phyloP scores from a whole-genome alignment of 2,888 invertebrate species.

The Nematopogon swammerdamellus region DNA sequence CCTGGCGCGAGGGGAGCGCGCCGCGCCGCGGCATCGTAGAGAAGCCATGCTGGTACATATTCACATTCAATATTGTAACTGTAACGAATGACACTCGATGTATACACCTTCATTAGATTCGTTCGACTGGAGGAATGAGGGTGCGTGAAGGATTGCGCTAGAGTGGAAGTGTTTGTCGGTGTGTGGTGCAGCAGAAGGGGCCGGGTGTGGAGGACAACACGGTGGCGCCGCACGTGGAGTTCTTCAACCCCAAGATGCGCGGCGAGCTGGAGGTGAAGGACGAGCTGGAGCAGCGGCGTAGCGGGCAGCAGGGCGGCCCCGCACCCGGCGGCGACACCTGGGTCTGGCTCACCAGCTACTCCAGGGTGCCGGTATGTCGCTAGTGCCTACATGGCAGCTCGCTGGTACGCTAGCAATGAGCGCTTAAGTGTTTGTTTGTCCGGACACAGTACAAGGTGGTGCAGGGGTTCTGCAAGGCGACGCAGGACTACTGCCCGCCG shows the following conservation, averaged over 20 bases:
- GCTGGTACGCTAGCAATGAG: too few species aligned
- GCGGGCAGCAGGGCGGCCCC: conserved; percentile 61
- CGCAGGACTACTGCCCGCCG: conserved; percentile 76
- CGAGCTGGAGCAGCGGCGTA: conserved; percentile 55
- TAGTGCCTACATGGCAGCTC: too few species aligned
- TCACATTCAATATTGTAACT: conserved; percentile 11
- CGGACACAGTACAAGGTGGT: conserved; percentile 69
- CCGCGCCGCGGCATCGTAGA: conserved; percentile 22
- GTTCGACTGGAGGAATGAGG: too few species aligned
- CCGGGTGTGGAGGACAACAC: conserved; percentile 47
- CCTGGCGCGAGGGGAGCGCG: conserved; percentile 19
- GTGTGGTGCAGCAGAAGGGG: conserved; percentile 26
- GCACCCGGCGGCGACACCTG: conserved; percentile 74
- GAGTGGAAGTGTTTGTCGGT: not conserved
- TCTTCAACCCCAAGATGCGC: conserved; percentile 68
- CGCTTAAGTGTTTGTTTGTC: too few species aligned
- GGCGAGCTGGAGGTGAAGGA: conserved; percentile 64
- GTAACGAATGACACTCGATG: not conserved
- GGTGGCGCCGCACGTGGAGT: conserved; percentile 64
- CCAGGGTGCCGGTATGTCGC: conserved; percentile 71
- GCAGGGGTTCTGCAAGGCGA: conserved; percentile 80
- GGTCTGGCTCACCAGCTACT: conserved; percentile 86
- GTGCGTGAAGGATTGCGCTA: too few species aligned
- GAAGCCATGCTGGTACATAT: conserved; percentile 48
- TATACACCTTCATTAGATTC: too few species aligned